These are phyloP conservation scores for Melanerpes aurifrons DNA, from an alignment of 2,113 vertebrate genomes.

Conservation along the genomic window DNA sequence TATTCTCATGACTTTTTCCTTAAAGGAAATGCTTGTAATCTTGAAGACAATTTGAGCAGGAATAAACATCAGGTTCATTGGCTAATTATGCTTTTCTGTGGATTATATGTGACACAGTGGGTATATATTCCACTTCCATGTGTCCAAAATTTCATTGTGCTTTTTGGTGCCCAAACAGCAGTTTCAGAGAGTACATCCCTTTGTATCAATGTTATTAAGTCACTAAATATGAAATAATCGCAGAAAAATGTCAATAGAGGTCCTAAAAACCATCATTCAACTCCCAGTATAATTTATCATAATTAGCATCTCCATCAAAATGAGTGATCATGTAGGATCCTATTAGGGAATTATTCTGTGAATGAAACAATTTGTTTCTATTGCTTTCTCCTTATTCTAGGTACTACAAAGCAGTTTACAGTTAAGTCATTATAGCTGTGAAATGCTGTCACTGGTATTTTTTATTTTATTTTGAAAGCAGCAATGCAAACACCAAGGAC, in stretches of 20 bases:
- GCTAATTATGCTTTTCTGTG: neutral
- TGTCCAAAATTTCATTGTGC: neutral
- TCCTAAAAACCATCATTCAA: neutral
- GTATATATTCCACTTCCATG: neutral
- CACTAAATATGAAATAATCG: neutral
- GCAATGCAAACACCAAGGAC: neutral
- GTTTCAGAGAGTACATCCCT: neutral
- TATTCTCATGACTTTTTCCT: neutral
- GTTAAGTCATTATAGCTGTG: neutral
- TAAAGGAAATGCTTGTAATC: neutral
- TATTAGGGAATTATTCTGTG: neutral
- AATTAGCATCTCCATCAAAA: neutral
- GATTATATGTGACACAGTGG: neutral
- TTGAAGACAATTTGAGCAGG: neutral
- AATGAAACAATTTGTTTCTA: neutral
- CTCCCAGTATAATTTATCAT: neutral
- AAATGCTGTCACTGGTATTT: neutral
- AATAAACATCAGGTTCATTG: neutral
- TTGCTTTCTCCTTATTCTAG: neutral
- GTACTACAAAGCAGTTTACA: neutral
- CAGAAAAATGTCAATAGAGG: neutral
- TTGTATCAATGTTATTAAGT: neutral
- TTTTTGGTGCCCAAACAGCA: neutral
- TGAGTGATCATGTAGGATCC: neutral
- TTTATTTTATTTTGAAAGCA: conserved; percentile 31